Base-by-base conservation (phyloP, 1,140 invertebrate species). In the Oppia nitens region DNA sequence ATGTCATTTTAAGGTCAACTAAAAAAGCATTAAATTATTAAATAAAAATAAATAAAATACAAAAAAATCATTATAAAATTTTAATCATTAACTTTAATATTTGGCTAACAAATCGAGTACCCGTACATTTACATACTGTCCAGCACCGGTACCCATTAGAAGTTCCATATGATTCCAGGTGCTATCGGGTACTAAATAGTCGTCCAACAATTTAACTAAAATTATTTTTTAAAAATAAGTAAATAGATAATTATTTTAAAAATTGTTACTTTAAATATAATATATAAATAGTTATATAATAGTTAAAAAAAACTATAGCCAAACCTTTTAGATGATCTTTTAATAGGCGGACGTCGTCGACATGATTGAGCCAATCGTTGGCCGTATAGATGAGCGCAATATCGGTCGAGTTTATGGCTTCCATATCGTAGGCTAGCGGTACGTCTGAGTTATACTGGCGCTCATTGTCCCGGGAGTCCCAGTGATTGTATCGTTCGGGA, bases 31-130 rank as follows among this genome's bases (percentile, higher is more conserved):
- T n/a, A n/a, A n/a, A n/a, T n/a, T n/a, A n/a, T n/a, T n/a, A n/a
- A n/a, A n/a, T n/a, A n/a, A n/a, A n/a, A n/a, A n/a, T n/a, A n/a
- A n/a, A n/a, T n/a, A n/a, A n/a, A n/a, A n/a, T n/a, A n/a, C n/a
- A n/a, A n/a, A n/a, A n/a, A n/a, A n/a, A n/a, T n/a, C n/a, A n/a
- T n/a, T n/a, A n/a, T n/a, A n/a, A n/a, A n/a, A n/a, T n/a, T n/a
- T n/a, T n/a, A n/a, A n/a, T n/a, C n/a, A n/a, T n/a, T n/a, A n/a
- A n/a, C n/a, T n/a, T n/a, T 2, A 11, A 53, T 53, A 84, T 71
- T 87, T 54, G 55, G 14, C 47, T 32, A 61, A n/a, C 3, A 61
- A n/a, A 21, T 61, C 28, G 14, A 61, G 54, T 2, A 61, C 47
- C 21, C 23, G 20, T 21, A 14, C 14, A 40, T 61, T 61, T 21